These are phyloP conservation scores for Apis laboriosa DNA, from an alignment of 1,140 invertebrate species.

Conservation along the genomic window DNA sequence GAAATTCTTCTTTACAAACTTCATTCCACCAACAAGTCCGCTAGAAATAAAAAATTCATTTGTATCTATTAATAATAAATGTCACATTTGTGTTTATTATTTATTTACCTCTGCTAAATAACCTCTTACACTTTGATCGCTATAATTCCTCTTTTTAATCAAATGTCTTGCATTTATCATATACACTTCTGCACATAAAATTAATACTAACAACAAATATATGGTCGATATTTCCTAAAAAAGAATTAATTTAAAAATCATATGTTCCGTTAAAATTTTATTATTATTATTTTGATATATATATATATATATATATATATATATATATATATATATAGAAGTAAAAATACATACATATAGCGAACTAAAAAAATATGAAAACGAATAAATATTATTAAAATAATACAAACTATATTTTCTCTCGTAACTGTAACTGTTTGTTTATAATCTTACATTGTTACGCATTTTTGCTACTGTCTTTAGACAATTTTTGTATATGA, in stretches of 20 bases:
- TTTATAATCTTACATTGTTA: constrained; percentile 25
- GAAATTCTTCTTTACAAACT: constrained; percentile 95
- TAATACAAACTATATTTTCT: neutral
- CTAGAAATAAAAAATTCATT: constrained; percentile 77
- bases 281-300: neutral
- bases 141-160: constrained; percentile 86
- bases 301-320: too few relatives aligned
- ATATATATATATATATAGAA: neutral
- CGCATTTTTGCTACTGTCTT: constrained; percentile 10
- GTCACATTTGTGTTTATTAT: neutral
- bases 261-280: neutral
- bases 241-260: constrained; percentile 6
- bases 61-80: neutral
- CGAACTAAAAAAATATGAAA: neutral
- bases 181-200: constrained; percentile 63
- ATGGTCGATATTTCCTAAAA: constrained; percentile 56
- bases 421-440: neutral
- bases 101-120: constrained; percentile 88
- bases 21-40: constrained; percentile 96
- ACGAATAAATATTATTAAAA: neutral
- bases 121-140: constrained; percentile 88
- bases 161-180: constrained; percentile 69
- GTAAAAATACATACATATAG: neutral
- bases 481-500: neutral
- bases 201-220: constrained; percentile 62